phyloP scores from a whole-genome alignment of 2,113 vertebrate genomes.

The Gobius niger region DNA sequence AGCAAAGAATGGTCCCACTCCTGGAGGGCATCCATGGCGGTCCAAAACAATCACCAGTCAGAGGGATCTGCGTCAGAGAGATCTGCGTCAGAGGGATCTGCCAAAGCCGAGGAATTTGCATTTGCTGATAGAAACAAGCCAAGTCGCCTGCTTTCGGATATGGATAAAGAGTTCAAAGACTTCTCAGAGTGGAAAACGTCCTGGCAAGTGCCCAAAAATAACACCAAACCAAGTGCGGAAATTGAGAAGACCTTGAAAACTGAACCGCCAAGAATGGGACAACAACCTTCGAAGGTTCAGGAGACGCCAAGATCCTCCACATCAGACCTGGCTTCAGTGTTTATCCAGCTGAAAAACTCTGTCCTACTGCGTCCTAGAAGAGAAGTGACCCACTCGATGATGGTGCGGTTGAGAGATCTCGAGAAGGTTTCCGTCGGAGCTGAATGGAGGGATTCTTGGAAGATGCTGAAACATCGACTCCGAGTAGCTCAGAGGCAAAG shows the following conservation, averaged over 20 bases:
- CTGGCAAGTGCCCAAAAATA: conserved; percentile 61
- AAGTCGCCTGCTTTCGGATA: conserved; percentile 18
- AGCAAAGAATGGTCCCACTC: conserved; percentile 43
- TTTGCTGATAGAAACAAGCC: conserved; percentile 16
- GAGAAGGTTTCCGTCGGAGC: not conserved
- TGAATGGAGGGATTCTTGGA: conserved; percentile 63
- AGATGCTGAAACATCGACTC: conserved; percentile 45
- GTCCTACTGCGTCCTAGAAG: conserved; percentile 25
- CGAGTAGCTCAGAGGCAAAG: conserved; percentile 35
- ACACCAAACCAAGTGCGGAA: conserved; percentile 45
- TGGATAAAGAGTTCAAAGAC: conserved; percentile 17
- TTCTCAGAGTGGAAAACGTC: conserved; percentile 53
- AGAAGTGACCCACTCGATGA: conserved; percentile 13
- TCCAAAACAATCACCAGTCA: conserved; percentile 17
- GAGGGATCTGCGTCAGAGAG: not conserved
- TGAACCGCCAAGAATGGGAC: not conserved
- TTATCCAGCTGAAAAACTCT: conserved; percentile 31
- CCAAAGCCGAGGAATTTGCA: not conserved
- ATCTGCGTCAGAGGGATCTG: not conserved
- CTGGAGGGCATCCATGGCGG: conserved; percentile 34
- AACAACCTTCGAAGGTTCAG: not conserved
- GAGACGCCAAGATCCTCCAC: conserved; percentile 8
- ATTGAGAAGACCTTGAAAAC: conserved; percentile 35
- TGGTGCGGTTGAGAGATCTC: conserved; percentile 9
- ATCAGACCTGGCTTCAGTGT: conserved; percentile 7